A percentile compares a stretch with the other conserved stretches of the same genome.
phyloP scores from a whole-genome alignment of 2,888 invertebrate species.

The Horisme vitalbata region DNA sequence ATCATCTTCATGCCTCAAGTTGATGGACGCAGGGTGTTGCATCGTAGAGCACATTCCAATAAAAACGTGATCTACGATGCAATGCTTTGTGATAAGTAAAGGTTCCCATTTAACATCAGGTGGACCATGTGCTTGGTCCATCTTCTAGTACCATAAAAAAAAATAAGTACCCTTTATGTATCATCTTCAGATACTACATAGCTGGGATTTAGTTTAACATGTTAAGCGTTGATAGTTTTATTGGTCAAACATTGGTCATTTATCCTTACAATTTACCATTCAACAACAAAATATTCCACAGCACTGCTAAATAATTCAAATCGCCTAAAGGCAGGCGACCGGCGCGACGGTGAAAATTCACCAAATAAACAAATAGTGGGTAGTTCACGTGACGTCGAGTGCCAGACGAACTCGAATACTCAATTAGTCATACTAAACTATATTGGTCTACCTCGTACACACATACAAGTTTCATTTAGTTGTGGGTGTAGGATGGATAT shows the following conservation, averaged over 20 bases:
- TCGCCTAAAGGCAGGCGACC: constrained; percentile 36
- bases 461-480: constrained; percentile 4
- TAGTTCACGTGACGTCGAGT: constrained; percentile 32
- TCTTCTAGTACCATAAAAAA: too few relatives aligned
- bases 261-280: neutral
- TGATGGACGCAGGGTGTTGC: too few relatives aligned
- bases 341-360: constrained; percentile 37
- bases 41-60: too few relatives aligned
- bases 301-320: constrained; percentile 43
- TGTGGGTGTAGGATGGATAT: neutral
- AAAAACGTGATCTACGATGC: too few relatives aligned
- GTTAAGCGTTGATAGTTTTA: too few relatives aligned
- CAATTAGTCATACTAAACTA: constrained; percentile 31
- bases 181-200: too few relatives aligned
- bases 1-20: too few relatives aligned
- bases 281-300: neutral
- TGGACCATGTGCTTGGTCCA: too few relatives aligned
- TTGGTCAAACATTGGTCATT: constrained; percentile 7
- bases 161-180: too few relatives aligned
- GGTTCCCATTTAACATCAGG: too few relatives aligned
- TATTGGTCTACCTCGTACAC: constrained; percentile 6
- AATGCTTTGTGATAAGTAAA: too few relatives aligned
- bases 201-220: too few relatives aligned
- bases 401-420: constrained; percentile 28
- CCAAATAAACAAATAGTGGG: constrained; percentile 42